phyloP scores from a whole-genome alignment of 1,140 invertebrate genomes.

The Drosophila obscura region DNA sequence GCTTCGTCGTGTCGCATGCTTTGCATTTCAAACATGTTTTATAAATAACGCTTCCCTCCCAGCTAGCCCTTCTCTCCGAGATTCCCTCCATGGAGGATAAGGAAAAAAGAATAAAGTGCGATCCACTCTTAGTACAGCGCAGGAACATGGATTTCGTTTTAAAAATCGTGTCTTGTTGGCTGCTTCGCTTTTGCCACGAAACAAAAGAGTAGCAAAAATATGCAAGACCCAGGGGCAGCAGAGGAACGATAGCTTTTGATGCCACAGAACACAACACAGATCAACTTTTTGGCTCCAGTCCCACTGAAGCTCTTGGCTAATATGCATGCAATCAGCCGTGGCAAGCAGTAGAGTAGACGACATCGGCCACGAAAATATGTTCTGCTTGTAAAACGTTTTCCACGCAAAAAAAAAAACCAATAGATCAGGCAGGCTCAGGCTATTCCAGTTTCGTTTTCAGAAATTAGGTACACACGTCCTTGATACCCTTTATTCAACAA shows the following conservation, averaged over 20 bases:
- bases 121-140: conserved; percentile 54
- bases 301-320: conserved; percentile 67
- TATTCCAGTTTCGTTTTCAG: conserved; percentile 6
- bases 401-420: conserved; percentile 67
- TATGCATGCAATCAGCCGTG: conserved; percentile 71
- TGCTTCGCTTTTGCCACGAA: conserved; percentile 59
- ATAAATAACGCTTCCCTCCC: conserved; percentile 72
- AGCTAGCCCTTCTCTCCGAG: conserved; percentile 48
- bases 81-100: conserved; percentile 18
- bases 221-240: conserved; percentile 25
- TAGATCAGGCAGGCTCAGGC: conserved; percentile 66
- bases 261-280: conserved; percentile 71
- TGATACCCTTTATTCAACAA: no score
- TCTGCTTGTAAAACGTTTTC: conserved; percentile 67
- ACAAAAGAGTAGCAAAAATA: conserved; percentile 69
- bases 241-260: background rate
- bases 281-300: conserved; percentile 52
- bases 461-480: no score
- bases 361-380: conserved; percentile 69
- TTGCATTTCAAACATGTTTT: conserved; percentile 79
- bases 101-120: conserved; percentile 56
- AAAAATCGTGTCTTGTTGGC: conserved; percentile 80
- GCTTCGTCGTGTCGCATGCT: conserved; percentile 79
- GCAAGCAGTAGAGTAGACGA: conserved; percentile 40
- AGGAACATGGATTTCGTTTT: conserved; percentile 80